Base-by-base conservation (phyloP, 2,113 vertebrate genomes). In the Aphelocoma coerulescens region DNA sequence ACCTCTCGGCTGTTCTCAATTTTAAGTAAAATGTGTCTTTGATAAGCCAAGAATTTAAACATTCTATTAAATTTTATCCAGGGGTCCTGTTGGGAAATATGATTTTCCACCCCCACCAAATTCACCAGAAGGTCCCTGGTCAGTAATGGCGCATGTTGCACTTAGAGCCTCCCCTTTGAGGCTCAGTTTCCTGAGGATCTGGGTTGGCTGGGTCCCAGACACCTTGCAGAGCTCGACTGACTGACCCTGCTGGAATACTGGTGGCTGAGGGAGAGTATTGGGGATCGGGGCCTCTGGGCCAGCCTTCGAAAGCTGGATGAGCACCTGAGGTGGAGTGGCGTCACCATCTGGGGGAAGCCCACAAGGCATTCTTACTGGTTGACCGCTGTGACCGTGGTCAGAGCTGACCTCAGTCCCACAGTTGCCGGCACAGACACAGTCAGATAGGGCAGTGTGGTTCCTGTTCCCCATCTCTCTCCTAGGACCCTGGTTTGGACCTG, bases 201-300 rank as follows among this genome's bases (percentile, higher is more conserved):
- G 48, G 26, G 8, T 7, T 15, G 24, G 5, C 11, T 32, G 11
- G 8, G 4, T 73, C 65, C 39, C 10, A n/a, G 37, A 23, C 16
- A 10, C 11, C 37, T 44, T 39, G 26, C 41, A 44, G 51, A 74
- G 8, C 19, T 26, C 1, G 0, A 1, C 37, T 27, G 44, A 46
- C 5, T 46, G 78, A 41, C 11, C 22, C 46, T 1, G 1, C 44
- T 66, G 61, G 46, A 88, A 39, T 46, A 77, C 20, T 0, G 0
- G 3, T 6, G 55, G 33, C 9, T 65, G 26, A 1, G 2, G 49
- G 54, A 57, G 18, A 68, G 4, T 19, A 9, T 1, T 30, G 21
- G 19, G 37, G 16, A 61, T 12, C 23, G 39, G 55, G 20, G 28
- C 2, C 22, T 16, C 55, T n/a, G 26, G 35, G 33, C 30, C 59